Evolutionary conservation across 2,113 vertebrate genomes (phyloP).

Genomic region (Larimichthys polyactis): DNA sequence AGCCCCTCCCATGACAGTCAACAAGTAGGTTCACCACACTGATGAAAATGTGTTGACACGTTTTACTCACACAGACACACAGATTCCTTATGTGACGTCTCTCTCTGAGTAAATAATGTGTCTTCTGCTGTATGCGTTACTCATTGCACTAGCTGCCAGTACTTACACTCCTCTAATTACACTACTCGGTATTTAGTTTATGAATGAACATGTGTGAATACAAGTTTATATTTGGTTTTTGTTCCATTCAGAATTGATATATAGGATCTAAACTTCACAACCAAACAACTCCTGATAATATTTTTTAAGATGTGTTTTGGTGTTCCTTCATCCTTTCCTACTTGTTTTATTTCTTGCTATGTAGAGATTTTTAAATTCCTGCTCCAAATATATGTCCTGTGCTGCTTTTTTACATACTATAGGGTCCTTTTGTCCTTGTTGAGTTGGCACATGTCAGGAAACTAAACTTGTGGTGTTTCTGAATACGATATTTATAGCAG

Average conservation of each 20-base stretch:
- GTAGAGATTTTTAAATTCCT: conserved; percentile 3
- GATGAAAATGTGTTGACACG: conserved; percentile 76
- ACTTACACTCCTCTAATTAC: not conserved
- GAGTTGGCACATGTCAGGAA: not conserved
- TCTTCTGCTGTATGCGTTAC: not conserved
- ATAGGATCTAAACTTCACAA: not conserved
- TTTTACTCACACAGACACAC: conserved; percentile 42
- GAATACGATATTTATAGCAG: conserved; percentile 33
- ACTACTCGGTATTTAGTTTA: conserved; percentile 5
- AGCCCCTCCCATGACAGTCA: conserved; percentile 38
- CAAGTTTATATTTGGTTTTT: not conserved
- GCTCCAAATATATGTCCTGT: not conserved
- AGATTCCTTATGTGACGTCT: conserved; percentile 51
- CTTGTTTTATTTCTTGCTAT: not conserved
- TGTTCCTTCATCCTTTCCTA: not conserved
- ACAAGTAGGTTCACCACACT: conserved; percentile 6
- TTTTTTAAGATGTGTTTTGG: not conserved
- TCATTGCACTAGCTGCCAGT: conserved; percentile 11
- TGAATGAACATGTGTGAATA: conserved; percentile 4
- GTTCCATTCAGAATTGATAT: not conserved
- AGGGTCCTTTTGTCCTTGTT: not conserved
- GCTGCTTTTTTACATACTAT: not conserved
- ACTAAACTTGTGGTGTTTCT: conserved; percentile 12
- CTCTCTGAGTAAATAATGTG: conserved; percentile 32
- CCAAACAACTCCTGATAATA: not conserved